Evolutionary conservation across 1,140 invertebrate genomes (phyloP).

Genomic region (Achatina immaculata): DNA sequence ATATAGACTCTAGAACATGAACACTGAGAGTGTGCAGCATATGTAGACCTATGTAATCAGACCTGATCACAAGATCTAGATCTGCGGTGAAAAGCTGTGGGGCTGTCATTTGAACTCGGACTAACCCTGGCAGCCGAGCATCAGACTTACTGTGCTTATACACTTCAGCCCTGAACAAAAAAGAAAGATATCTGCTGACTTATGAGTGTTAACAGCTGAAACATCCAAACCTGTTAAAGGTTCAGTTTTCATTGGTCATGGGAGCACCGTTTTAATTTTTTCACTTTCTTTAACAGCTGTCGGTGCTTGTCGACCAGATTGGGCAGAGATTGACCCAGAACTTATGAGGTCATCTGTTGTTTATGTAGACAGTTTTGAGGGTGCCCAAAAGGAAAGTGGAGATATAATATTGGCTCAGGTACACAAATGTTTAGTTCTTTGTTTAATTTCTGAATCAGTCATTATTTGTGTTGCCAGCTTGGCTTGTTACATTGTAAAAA

Average conservation of each 20-base stretch:
- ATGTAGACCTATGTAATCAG: no score
- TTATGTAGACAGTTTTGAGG: constrained; percentile 68
- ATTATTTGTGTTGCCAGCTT: not conserved
- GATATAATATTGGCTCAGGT: constrained; percentile 68
- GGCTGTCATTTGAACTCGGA: no score
- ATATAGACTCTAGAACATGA: no score
- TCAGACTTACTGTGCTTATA: no score
- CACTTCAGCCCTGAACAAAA: no score
- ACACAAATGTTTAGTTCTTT: not conserved
- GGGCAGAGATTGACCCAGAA: constrained; percentile 66
- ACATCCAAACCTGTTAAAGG: no score
- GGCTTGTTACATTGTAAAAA: not conserved
- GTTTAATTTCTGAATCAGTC: not conserved
- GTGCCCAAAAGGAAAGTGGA: constrained; percentile 68
- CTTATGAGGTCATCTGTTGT: constrained; percentile 61
- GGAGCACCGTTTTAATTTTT: not conserved
- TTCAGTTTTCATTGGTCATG: not conserved
- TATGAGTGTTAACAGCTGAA: no score
- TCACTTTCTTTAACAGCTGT: constrained; percentile 56
- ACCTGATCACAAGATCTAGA: no score
- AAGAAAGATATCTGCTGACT: no score
- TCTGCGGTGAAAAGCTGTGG: no score
- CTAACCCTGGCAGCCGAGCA: no score
- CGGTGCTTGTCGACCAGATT: constrained; percentile 66
- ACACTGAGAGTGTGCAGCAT: no score